Percentiles rank a stretch among this genome's conserved stretches.
Conservation (phyloP, 1,140 invertebrate species). For the Drosophila nigrodunni region DNA sequence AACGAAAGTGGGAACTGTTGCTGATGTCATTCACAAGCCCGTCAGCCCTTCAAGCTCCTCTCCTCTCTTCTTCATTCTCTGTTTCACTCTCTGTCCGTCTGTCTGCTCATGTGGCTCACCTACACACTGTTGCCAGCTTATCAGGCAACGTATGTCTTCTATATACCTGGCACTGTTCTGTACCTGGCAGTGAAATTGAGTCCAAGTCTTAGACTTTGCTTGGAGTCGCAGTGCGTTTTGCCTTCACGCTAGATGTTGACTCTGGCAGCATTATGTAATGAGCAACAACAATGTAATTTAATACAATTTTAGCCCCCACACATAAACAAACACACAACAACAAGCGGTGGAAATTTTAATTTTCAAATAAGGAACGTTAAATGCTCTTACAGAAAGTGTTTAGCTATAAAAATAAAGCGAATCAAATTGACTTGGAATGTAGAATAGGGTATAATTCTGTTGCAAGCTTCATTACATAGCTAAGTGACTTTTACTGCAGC, state of each 20-base stretch:
- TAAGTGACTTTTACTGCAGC: not conserved
- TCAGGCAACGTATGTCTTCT: conserved; percentile 22
- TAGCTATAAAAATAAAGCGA: conserved; percentile 1
- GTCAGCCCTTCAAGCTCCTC: conserved; percentile 6
- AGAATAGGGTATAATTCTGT: not conserved
- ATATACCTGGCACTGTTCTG: not conserved
- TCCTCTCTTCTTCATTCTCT: not conserved
- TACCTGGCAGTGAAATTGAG: not conserved
- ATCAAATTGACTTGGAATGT: not conserved
- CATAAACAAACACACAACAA: conserved; percentile 37
- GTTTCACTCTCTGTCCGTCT: conserved; percentile 6
- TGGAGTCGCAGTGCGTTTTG: conserved; percentile 20
- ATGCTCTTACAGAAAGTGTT: conserved; percentile 25
- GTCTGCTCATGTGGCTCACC: conserved; percentile 17
- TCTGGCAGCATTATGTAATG: conserved; percentile 78
- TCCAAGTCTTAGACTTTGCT: conserved; percentile 1
- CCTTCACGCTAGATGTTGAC: conserved; percentile 63
- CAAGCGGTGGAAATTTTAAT: conserved; percentile 9
- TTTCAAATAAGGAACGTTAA: not conserved
- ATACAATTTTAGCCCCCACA: conserved; percentile 72
- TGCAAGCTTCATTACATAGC: not conserved
- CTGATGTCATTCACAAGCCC: conserved; percentile 33
- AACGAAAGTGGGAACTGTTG: conserved; percentile 12
- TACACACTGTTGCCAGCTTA: conserved; percentile 32
- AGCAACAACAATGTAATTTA: conserved; percentile 82